Evolutionary conservation across 2,797 vertebrate genomes (phyloP).

Genomic region (Falco rusticolus): DNA sequence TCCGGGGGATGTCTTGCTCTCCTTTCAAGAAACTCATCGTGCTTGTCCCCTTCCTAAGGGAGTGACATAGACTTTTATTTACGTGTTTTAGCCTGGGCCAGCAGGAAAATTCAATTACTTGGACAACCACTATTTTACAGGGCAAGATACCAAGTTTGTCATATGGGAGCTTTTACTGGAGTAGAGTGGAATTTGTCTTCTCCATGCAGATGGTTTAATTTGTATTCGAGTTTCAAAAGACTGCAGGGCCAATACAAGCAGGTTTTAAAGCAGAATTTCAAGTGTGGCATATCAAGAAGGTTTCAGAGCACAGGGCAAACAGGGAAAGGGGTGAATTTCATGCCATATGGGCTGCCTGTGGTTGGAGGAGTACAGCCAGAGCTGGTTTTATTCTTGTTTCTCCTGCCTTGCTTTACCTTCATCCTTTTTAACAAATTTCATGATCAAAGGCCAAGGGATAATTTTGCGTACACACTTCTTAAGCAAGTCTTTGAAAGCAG

Average conservation of each 20-base stretch:
- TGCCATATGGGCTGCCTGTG: fast-evolving
- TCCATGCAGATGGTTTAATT: not conserved
- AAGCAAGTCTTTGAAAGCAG: not conserved
- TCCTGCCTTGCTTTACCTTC: not conserved
- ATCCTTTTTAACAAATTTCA: not conserved
- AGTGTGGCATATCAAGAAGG: not conserved
- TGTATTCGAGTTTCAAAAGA: not conserved
- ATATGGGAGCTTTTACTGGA: not conserved
- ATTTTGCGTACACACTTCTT: fast-evolving
- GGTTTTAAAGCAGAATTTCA: not conserved
- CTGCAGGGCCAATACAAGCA: not conserved
- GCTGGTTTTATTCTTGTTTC: not conserved
- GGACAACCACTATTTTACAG: fast-evolving
- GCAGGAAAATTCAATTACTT: not conserved
- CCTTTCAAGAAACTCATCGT: fast-evolving
- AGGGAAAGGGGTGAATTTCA: not conserved
- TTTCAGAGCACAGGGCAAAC: fast-evolving
- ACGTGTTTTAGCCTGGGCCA: not conserved
- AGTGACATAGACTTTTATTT: fast-evolving
- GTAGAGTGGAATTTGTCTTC: not conserved
- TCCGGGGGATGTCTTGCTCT: fast-evolving
- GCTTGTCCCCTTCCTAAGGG: not conserved
- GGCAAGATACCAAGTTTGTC: not conserved
- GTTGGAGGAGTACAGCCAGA: not conserved
- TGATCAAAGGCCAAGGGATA: fast-evolving